Conservation (phyloP, 2,888 invertebrate species). For the Cordilura impudica region DNA sequence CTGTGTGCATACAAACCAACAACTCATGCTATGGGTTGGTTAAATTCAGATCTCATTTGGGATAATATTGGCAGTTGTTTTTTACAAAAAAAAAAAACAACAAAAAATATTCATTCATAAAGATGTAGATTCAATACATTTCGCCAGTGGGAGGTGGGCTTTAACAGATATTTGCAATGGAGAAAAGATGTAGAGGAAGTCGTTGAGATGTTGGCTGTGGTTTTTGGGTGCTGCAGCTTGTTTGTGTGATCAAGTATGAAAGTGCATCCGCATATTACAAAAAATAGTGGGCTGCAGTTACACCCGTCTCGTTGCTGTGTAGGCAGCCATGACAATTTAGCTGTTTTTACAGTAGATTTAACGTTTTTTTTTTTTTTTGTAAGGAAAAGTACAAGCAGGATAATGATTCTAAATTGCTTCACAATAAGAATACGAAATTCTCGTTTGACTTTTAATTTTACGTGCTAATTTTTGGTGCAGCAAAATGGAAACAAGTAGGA, state of each 20-base stretch:
- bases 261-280: conserved; percentile 6
- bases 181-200: conserved; percentile 16
- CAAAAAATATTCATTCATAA: conserved; percentile 58
- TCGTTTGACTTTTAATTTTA: too few relatives aligned
- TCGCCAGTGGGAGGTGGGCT: conserved; percentile 6
- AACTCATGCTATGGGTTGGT: conserved; percentile 1
- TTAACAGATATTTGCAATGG: conserved; percentile 32
- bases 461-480: too few relatives aligned
- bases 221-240: conserved; percentile 28
- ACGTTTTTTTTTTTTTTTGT: too few relatives aligned
- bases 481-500: conserved; percentile 19
- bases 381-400: too few relatives aligned
- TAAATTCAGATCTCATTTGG: conserved; percentile 31
- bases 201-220: not conserved
- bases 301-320: conserved; percentile 38
- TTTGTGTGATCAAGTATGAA: conserved; percentile 26
- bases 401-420: too few relatives aligned
- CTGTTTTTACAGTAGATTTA: too few relatives aligned
- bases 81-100: not conserved
- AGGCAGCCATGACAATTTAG: not conserved
- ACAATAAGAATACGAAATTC: too few relatives aligned
- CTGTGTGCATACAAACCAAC: conserved; percentile 26
- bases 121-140: conserved; percentile 49
- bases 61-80: conserved; percentile 46
- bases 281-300: conserved; percentile 44